Conservation (phyloP, 2,888 invertebrate species). For the Oscheius onirici region DNA sequence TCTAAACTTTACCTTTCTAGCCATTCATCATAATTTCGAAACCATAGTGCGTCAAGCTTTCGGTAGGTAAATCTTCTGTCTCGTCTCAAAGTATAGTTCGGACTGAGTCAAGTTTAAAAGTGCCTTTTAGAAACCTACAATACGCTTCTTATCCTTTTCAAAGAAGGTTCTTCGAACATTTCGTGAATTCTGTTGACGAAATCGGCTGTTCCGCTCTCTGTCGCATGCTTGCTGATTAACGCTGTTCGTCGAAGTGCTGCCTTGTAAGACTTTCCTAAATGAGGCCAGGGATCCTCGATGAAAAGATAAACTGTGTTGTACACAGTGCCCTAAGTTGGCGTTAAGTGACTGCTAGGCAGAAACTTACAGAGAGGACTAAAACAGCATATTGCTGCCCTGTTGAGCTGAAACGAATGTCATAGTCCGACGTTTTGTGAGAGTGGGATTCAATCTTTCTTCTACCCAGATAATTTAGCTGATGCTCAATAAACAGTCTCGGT, state of each 20-base stretch:
- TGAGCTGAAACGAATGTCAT: not conserved
- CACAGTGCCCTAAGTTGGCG: not conserved
- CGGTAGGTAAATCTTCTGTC: not conserved
- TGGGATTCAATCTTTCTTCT: too few relatives aligned
- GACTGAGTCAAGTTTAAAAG: not conserved
- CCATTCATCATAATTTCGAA: not conserved
- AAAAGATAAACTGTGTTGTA: not conserved
- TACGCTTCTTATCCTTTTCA: not conserved
- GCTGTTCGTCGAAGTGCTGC: not conserved
- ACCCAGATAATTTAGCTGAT: too few relatives aligned
- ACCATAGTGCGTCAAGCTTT: not conserved
- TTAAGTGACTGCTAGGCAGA: too few relatives aligned
- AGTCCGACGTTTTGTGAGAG: too few relatives aligned
- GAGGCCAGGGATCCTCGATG: not conserved
- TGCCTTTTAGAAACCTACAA: not conserved
- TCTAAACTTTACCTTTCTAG: not conserved
- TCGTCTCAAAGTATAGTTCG: not conserved
- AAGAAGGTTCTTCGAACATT: not conserved
- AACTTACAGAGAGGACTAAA: not conserved
- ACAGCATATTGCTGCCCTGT: not conserved
- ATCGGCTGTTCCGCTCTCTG: not conserved
- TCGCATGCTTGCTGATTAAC: not conserved
- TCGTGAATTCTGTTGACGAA: not conserved
- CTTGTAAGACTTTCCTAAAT: not conserved
- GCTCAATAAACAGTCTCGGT: too few relatives aligned